Evolutionary conservation across 2,797 vertebrate species (phyloP).

Genomic region (Cossypha polioptera): DNA sequence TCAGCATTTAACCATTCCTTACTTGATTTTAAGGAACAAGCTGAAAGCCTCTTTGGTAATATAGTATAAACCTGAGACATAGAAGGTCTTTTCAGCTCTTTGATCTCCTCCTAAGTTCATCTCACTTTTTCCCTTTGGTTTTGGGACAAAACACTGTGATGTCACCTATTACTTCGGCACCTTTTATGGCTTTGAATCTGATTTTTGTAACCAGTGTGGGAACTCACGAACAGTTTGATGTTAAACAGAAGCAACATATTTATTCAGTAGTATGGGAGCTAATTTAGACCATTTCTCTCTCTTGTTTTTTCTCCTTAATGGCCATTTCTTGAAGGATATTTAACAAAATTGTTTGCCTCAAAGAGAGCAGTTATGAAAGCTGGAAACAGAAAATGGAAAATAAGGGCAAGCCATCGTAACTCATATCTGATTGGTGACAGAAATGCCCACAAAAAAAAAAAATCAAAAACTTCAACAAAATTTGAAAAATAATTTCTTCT

Average conservation of each 20-base stretch:
- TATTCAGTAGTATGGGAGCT: neutral
- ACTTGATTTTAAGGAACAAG: neutral
- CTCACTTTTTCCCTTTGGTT: neutral
- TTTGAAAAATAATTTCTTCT: neutral
- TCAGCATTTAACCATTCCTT: neutral
- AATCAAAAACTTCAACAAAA: neutral
- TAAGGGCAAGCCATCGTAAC: neutral
- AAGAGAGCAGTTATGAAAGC: neutral
- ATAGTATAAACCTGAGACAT: neutral
- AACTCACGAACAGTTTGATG: neutral
- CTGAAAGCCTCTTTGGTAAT: neutral
- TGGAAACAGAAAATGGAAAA: neutral
- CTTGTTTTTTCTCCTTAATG: neutral
- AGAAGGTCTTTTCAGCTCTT: neutral
- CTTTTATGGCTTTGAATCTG: neutral
- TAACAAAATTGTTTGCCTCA: neutral
- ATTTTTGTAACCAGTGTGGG: neutral
- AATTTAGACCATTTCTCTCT: neutral
- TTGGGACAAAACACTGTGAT: neutral
- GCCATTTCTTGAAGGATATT: neutral
- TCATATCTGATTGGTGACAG: neutral
- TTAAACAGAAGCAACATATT: neutral
- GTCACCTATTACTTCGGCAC: neutral
- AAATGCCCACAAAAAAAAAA: neutral
- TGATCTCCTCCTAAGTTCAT: neutral